Evolutionary conservation across 2,113 vertebrate genomes (phyloP), one percentile per base, ranked within the genome.

Genomic region (Gopherus flavomarginatus): DNA sequence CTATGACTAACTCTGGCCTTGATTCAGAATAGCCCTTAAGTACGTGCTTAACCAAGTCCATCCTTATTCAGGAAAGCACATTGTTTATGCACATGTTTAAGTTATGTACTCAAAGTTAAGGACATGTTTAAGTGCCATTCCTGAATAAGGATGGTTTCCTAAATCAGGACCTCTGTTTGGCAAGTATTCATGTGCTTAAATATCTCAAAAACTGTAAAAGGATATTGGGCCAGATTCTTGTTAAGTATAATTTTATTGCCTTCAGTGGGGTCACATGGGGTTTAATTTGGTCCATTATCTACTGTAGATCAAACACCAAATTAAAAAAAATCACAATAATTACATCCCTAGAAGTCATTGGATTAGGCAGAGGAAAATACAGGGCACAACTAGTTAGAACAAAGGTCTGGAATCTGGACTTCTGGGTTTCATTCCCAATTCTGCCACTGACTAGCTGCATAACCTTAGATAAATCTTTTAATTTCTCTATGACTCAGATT

Each of bases 191-290:
- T 53, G 21, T 44, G 5, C 83, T 53, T 49, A 85, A 87, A 69
- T 90, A 62, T 80, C 59, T 95, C 83, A 90, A 77, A 89, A 53
- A 9, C 19, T 95, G 11, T 86, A 92, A 94, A 84, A 1, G 3
- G 81, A 19, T 6, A 42, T 87, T 92, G 94, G 87, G 80, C 5
- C 0, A 0, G 5, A 27, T 31, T 92, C 0, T 2, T 77, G 21
- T 88, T 92, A 26, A 22, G 35, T 1, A 0, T 38, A 2, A 12
- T 9, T 81, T 82, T 92, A 87, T 44, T 0, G 2, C 69, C 17
- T 83, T 65, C 4, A 11, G 17, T 92, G 83, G 14, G 8, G 6
- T n/a, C 14, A 69, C 14, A 0, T 82, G 8, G n/a, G 13, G 6
- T 81, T 91, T 92, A 8, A 3, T 78, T 83, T 79, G 44, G 1